Conservation (phyloP, 2,888 invertebrate genomes). For the Agapostemon virescens region DNA sequence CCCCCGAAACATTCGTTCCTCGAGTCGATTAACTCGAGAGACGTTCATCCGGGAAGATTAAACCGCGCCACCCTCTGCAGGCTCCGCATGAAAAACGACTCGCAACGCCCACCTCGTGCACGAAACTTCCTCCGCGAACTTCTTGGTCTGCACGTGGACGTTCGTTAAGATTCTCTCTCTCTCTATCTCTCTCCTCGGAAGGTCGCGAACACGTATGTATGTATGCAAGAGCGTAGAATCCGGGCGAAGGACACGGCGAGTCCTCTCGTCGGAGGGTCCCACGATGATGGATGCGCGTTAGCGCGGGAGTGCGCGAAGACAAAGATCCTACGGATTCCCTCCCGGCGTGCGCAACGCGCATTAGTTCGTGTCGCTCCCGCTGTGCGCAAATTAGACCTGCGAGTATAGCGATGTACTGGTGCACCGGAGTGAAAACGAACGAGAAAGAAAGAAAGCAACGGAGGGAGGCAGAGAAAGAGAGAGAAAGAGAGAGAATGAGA, state of each 20-base stretch:
- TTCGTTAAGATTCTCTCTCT: not conserved
- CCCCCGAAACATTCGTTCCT: not conserved
- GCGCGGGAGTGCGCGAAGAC: constrained; percentile 77
- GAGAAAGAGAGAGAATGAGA: constrained; percentile 2
- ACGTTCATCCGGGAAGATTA: not conserved
- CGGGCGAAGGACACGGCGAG: constrained; percentile 25
- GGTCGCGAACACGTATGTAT: not conserved
- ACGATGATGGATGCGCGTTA: constrained; percentile 77
- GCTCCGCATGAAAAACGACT: not conserved
- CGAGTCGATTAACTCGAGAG: constrained; percentile 2
- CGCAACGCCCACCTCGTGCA: constrained; percentile 12
- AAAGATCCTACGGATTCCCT: constrained; percentile 74
- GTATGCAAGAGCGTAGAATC: constrained; percentile 24
- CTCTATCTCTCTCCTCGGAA: too few relatives aligned
- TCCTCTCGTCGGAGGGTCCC: constrained; percentile 55
- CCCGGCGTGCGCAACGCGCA: constrained; percentile 76
- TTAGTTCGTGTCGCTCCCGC: constrained; percentile 79
- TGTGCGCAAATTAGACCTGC: constrained; percentile 79
- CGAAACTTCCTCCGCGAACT: not conserved
- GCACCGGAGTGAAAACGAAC: constrained; percentile 52
- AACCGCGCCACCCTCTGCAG: constrained; percentile 7
- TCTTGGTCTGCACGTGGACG: not conserved
- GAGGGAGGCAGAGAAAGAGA: not conserved
- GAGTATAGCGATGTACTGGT: constrained; percentile 62
- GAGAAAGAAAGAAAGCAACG: constrained; percentile 31